A percentile compares a stretch with the other conserved stretches of the same genome.
These are phyloP conservation scores for Eufriesea mexicana DNA, from an alignment of 1,140 invertebrate genomes.

Conservation along the genomic window DNA sequence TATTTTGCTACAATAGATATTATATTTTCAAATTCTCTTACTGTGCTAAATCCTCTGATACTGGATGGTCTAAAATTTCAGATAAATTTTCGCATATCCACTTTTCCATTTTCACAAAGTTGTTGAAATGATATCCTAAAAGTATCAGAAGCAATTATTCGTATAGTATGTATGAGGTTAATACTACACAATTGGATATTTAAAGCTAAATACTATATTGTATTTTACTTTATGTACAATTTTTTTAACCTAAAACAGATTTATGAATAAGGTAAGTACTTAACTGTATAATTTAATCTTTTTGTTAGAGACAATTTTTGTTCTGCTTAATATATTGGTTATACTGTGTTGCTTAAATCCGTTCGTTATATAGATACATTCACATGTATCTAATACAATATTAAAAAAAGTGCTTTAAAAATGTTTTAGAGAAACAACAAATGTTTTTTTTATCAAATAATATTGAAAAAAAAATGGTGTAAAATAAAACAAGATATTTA, in stretches of 20 bases:
- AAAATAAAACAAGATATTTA: no score
- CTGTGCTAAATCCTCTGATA: conserved; percentile 86
- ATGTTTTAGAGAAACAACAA: no score
- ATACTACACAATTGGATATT: no score
- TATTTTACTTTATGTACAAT: no score
- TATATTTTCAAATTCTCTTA: conserved; percentile 74
- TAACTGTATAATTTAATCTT: background rate
- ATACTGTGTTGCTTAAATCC: background rate
- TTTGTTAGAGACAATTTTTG: background rate
- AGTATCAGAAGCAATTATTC: background rate
- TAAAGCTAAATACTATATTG: no score
- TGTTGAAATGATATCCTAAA: background rate
- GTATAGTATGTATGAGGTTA: background rate
- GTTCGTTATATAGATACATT: no score
- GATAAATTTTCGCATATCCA: conserved; percentile 84
- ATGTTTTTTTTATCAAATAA: no score
- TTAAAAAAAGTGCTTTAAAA: no score
- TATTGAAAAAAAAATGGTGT: no score
- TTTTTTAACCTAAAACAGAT: no score
- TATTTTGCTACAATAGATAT: conserved; percentile 3
- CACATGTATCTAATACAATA: no score
- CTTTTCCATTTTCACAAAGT: conserved; percentile 79
- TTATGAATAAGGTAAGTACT: no score
- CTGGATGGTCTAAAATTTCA: conserved; percentile 84
- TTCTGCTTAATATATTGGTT: background rate